Evolutionary conservation across 2,113 vertebrate genomes (phyloP).

Genomic region (Podarcis raffonei): DNA sequence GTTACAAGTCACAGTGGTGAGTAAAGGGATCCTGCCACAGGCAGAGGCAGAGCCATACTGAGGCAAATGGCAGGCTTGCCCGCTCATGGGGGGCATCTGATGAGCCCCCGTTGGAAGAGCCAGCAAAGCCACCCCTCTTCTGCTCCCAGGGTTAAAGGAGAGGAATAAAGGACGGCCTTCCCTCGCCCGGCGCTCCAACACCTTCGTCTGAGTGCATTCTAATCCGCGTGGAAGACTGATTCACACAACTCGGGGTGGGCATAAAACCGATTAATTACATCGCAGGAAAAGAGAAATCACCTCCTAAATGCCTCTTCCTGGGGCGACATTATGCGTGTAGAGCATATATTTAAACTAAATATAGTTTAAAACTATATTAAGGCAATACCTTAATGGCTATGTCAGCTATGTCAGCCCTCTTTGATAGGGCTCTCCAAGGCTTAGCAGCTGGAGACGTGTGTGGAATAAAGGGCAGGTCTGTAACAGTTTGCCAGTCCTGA

Average conservation of each 20-base stretch:
- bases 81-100: background rate
- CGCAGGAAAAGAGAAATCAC: too few relatives aligned
- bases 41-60: background rate
- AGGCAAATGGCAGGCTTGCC: background rate
- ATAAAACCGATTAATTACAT: background rate
- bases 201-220: background rate
- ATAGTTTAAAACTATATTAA: background rate
- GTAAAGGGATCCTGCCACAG: background rate
- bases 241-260: background rate
- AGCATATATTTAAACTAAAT: too few relatives aligned
- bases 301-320: background rate
- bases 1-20: background rate
- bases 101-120: background rate
- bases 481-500: background rate
- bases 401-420: background rate
- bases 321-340: background rate
- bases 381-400: background rate
- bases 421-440: too few relatives aligned
- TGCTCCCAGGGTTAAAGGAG: background rate
- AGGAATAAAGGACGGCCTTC: background rate
- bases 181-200: background rate
- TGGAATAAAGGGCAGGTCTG: background rate
- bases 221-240: background rate
- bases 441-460: too few relatives aligned
- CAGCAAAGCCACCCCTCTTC: too few relatives aligned